Evolutionary conservation across 2,113 vertebrate genomes (phyloP).

Genomic region (Menura novaehollandiae): DNA sequence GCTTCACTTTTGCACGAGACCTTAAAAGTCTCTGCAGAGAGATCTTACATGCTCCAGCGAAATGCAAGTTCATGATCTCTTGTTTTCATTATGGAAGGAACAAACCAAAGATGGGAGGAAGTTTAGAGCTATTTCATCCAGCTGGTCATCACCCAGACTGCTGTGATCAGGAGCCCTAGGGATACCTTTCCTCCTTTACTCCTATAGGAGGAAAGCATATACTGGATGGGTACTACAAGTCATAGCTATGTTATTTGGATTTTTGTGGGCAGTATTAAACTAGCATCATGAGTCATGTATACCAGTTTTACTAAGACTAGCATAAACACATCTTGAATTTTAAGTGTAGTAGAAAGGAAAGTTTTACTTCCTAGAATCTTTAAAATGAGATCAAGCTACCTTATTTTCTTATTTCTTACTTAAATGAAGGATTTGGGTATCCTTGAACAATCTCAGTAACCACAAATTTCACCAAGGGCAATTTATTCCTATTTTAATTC

Average conservation of each 20-base stretch:
- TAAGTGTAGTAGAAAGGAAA: background rate
- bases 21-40: background rate
- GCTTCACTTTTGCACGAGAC: background rate
- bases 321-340: background rate
- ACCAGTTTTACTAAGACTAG: background rate
- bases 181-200: background rate
- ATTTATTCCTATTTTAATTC: constrained; percentile 6
- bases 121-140: background rate
- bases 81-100: background rate
- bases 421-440: background rate
- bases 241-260: background rate
- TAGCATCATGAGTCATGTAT: background rate
- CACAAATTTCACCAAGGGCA: background rate
- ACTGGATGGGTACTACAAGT: background rate
- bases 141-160: background rate
- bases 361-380: background rate
- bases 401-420: background rate
- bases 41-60: background rate
- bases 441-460: background rate
- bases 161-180: background rate
- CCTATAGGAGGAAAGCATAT: background rate
- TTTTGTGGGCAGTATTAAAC: background rate
- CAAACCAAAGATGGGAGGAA: background rate
- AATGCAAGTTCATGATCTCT: background rate
- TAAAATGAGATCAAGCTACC: background rate